Base-by-base conservation (phyloP, 2,113 vertebrate genomes). In the Sander lucioperca region DNA sequence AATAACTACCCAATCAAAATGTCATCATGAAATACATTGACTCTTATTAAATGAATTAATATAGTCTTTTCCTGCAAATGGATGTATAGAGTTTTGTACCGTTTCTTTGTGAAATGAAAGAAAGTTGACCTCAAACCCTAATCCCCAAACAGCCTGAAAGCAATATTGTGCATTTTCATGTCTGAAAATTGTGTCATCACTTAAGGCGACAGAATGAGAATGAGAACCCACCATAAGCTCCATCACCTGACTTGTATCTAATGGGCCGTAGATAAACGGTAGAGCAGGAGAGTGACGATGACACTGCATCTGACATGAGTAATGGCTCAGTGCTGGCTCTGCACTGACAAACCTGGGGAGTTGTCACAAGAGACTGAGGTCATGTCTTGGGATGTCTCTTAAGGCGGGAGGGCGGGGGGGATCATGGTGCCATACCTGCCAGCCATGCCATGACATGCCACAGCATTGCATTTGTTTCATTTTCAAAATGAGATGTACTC, bases 221-320 rank as follows among this genome's bases (percentile, higher is more conserved):
- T 39, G 83, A 33, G 27, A 59, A 66, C 19, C 51, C 19, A 43
- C 80, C 74, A 68, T 74, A 16, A 79, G 73, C 85, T 77, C 85
- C 83, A 36, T 82, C 77, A 92, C 68, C 80, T 76, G 79, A 64
- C 85, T 63, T 12, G 51, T 2, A 61, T 62, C 74, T 89, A 90
- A 92, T 92, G 90, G 75, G 30, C 79, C 75, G 63, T 78, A 73
- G 86, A 76, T 56, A 84, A 89, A 71, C 11, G 74, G 56, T 36
- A 39, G 45, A 62, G 83, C 21, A 0, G 77, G 30, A 75, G 69
- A 75, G 85, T 23, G 84, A 83, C 56, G 79, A 61, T 70, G 88
- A 88, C 88, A 54, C 57, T 27, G 70, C 79, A 57, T 79, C 75
- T 70, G 78, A 62, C 53, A 4, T 86, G 92, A 91, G 82, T 88